Base-by-base conservation (phyloP, 2,888 invertebrate species). In the Linhomoeus sp. region DNA sequence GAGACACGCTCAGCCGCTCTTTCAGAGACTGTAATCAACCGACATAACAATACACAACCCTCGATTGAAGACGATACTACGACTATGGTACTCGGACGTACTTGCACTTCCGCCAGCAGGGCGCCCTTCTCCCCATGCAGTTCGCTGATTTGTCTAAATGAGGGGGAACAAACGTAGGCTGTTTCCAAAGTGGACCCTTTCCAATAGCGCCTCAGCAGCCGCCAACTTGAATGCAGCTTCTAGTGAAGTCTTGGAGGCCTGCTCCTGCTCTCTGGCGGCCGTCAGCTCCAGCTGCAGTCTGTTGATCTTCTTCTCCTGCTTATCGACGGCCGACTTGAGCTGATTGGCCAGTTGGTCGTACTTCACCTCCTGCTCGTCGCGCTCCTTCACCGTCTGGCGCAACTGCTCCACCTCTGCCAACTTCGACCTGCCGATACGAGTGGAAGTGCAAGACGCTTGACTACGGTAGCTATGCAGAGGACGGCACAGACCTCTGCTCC, bases 291-390 rank as follows among this genome's bases (percentile, higher is more conserved):
- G 61, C 56, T 68, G 67, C 22, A 26, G n/a, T 3, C 55, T 59
- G 44, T 66, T 63, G 1, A 81, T 72, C 59, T 87, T 85, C 36
- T 76, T 75, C 54, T 85, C 84, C 42, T 82, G 70, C 60, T 78
- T 80, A 62, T 81, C 80, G 55, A 81, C 81, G 59, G 79, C 78
- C 1, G 78, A 76, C 35, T 84, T 86, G 55, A 90, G 73, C 46
- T 85, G 77, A 66, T 82, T 78, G 22, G 92, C 83, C 0, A 84
- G 84, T 65, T 88, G 66, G 48, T 59, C 54, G 47, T 66, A 65
- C 49, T 77, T 78, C 47, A 86, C 77, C 63, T 92, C 92, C 49
- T 85, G 73, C 57, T 87, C 87, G 60, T 88, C 87, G 65, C 88
- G 88, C 20, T 82, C 81, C 1, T 80, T 75, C 53, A 88, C 70